Percentiles rank a stretch among this genome's conserved stretches.
phyloP scores from a whole-genome alignment of 2,888 invertebrate genomes.

The Agriopis leucophaearia region DNA sequence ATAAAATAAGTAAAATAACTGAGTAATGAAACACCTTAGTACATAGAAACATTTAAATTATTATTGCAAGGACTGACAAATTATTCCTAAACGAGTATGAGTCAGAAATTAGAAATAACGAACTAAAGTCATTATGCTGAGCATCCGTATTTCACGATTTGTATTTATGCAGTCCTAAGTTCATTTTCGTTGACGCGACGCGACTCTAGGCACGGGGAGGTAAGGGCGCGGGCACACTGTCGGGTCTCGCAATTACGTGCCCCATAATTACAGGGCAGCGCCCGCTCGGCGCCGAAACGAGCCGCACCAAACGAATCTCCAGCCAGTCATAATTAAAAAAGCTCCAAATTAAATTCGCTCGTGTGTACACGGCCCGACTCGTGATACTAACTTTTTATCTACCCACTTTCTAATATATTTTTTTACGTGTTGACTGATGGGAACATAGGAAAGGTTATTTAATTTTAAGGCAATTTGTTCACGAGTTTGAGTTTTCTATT shows the following conservation, averaged over 20 bases:
- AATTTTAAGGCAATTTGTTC: constrained; percentile 47
- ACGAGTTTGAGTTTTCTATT: constrained; percentile 36
- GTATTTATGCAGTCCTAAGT: constrained; percentile 31
- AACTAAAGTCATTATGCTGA: constrained; percentile 6
- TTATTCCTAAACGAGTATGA: too few relatives aligned
- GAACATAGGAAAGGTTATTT: constrained; percentile 60
- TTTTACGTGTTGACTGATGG: constrained; percentile 62
- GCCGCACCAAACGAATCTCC: constrained; percentile 77
- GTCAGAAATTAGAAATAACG: background rate
- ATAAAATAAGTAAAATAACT: too few relatives aligned
- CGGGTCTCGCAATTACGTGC: constrained; percentile 83
- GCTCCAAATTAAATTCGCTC: constrained; percentile 86
- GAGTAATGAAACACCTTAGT: too few relatives aligned
- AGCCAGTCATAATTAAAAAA: constrained; percentile 85
- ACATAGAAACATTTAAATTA: too few relatives aligned
- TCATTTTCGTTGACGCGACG: constrained; percentile 33
- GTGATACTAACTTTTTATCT: constrained; percentile 83
- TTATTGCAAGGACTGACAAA: too few relatives aligned
- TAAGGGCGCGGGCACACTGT: constrained; percentile 65
- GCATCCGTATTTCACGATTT: constrained; percentile 8
- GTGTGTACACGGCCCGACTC: constrained; percentile 79
- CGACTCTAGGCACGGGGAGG: constrained; percentile 64
- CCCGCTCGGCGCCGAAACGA: constrained; percentile 82
- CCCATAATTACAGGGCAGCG: constrained; percentile 85
- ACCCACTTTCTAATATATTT: constrained; percentile 82